Evolutionary conservation across 2,888 invertebrate species (phyloP).

Genomic region (Tenthredo mesomela): DNA sequence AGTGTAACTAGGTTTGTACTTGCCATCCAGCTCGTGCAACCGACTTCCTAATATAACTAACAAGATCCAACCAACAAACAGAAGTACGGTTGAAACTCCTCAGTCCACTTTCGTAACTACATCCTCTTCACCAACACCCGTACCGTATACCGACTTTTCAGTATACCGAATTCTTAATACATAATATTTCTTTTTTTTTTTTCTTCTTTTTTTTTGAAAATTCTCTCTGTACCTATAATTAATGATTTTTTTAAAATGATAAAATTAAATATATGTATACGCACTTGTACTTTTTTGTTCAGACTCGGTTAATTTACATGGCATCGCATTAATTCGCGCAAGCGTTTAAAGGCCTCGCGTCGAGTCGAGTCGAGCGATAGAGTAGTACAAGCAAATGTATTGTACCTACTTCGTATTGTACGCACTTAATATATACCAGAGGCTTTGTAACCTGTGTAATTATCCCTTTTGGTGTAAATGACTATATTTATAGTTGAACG

Average conservation of each 20-base stretch:
- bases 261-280: not conserved
- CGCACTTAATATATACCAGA: not conserved
- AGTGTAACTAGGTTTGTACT: conserved; percentile 39
- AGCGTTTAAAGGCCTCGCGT: conserved; percentile 2
- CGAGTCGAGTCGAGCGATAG: not conserved
- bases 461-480: not conserved
- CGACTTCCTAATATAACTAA: conserved; percentile 28
- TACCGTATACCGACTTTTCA: not conserved
- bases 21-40: conserved; percentile 6
- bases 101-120: conserved; percentile 35
- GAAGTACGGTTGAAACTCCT: conserved; percentile 9
- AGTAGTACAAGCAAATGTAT: not conserved
- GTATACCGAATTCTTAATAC: not conserved
- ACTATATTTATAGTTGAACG: not conserved
- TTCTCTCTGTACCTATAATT: no score
- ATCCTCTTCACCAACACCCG: not conserved
- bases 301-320: not conserved
- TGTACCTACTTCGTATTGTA: not conserved
- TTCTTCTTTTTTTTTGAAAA: not conserved
- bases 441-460: conserved; percentile 8
- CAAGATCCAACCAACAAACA: conserved; percentile 34
- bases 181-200: not conserved
- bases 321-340: not conserved
- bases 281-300: not conserved
- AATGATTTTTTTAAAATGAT: no score